Evolutionary conservation across 2,888 invertebrate species (phyloP).

Genomic region (Steinernema hermaphroditum): DNA sequence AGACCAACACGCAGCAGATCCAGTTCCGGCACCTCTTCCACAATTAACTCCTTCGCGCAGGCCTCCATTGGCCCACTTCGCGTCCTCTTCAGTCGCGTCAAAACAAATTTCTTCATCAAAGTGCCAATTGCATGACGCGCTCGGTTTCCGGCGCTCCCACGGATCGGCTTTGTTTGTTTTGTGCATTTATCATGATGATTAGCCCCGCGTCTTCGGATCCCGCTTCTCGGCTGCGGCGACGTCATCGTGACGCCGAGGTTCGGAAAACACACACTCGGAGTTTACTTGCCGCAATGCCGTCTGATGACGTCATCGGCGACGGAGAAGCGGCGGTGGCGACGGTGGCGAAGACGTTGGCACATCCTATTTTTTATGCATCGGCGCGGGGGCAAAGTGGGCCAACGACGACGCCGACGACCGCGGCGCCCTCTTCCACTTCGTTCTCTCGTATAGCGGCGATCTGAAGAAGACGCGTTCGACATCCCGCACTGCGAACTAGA

Average conservation of each 20-base stretch:
- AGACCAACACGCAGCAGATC: background rate
- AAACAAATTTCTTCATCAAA: too few species aligned
- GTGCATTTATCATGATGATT: conserved; percentile 3
- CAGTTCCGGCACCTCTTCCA: background rate
- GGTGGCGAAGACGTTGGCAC: conserved; percentile 1
- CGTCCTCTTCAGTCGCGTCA: too few species aligned
- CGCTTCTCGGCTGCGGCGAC: conserved; percentile 4
- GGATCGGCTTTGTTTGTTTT: background rate
- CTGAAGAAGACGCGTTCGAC: background rate
- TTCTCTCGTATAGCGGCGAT: conserved; percentile 6
- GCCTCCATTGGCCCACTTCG: too few species aligned
- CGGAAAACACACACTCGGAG: conserved; percentile 5
- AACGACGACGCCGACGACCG: background rate
- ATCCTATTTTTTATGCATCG: conserved; percentile 25
- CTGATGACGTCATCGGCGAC: conserved; percentile 10
- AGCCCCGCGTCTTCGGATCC: background rate
- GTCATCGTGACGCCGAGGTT: conserved; percentile 13
- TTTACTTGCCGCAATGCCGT: background rate
- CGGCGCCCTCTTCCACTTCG: background rate
- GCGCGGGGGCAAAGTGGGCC: conserved; percentile 22
- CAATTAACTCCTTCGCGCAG: background rate
- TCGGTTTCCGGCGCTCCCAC: too few species aligned
- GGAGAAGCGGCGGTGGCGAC: background rate
- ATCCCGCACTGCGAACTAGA: background rate
- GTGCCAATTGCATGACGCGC: too few species aligned